A percentile compares a stretch with the other conserved stretches of the same genome.
Conservation (phyloP, 37 sponge, comb jelly and placozoan genomes). For the Amphimedon queenslandica region DNA sequence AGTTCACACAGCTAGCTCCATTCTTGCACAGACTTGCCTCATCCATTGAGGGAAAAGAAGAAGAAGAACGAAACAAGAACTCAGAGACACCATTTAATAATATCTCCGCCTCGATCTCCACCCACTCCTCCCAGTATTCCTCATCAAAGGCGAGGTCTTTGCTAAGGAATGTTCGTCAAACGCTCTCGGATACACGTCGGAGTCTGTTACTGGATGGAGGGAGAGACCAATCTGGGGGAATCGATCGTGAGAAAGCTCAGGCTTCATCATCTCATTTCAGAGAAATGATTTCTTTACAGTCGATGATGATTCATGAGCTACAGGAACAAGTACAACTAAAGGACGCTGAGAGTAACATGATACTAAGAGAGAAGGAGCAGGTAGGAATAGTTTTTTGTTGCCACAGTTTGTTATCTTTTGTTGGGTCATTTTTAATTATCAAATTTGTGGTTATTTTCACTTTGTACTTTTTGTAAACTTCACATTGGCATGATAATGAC, state of each 20-base stretch:
- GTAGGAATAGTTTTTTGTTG: constrained; percentile 23
- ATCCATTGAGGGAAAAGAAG: background rate
- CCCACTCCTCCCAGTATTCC: background rate
- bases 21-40: background rate
- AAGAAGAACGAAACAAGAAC: background rate
- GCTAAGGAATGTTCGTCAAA: background rate
- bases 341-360: constrained; percentile 37
- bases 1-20: constrained; percentile 27
- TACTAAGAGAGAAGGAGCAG: constrained; percentile 66
- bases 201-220: background rate
- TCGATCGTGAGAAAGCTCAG: too few species aligned
- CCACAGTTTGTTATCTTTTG: too few species aligned
- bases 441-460: background rate
- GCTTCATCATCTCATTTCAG: constrained; percentile 25
- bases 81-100: too few species aligned
- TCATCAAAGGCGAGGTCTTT: background rate
- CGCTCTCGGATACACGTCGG: constrained; percentile 8
- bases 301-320: constrained; percentile 57
- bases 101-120: too few species aligned
- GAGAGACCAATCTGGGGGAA: too few species aligned
- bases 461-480: constrained; percentile 14
- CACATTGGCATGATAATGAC: too few species aligned
- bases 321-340: constrained; percentile 64
- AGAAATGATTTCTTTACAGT: constrained; percentile 55
- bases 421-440: background rate